Conservation (phyloP, 23 tunicate species). For the Ascidia mentula region DNA sequence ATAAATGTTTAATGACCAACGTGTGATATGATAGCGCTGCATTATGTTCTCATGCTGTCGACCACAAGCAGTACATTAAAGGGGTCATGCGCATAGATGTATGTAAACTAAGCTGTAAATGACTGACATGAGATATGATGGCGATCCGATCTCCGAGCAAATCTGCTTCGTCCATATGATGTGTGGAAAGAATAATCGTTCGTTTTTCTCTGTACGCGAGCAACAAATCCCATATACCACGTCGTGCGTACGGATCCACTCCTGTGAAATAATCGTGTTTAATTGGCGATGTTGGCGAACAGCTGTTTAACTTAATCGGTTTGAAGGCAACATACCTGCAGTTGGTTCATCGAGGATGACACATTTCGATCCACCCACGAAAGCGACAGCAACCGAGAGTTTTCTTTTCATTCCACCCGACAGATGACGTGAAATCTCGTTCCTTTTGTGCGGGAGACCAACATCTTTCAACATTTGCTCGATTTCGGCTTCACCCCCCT, state of each 20-base stretch:
- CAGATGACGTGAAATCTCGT: constrained; percentile 58
- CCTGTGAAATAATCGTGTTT: constrained; percentile 49
- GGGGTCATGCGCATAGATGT: too few relatives aligned
- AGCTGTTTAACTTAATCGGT: too few relatives aligned
- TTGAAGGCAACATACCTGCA: constrained; percentile 73
- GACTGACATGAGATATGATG: constrained; percentile 74
- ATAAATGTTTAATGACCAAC: too few relatives aligned
- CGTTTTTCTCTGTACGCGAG: constrained; percentile 61
- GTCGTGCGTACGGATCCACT: constrained; percentile 98
- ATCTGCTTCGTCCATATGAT: constrained; percentile 99
- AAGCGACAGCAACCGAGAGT: constrained; percentile 97
- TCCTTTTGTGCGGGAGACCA: constrained; percentile 66
- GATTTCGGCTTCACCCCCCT: constrained; percentile 37
- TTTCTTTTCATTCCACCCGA: constrained; percentile 99
- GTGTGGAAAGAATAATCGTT: constrained; percentile 93
- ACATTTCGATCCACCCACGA: constrained; percentile 91
- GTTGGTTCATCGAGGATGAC: constrained; percentile 98
- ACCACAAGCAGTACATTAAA: too few relatives aligned
- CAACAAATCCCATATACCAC: constrained; percentile 98
- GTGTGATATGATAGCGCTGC: too few relatives aligned
- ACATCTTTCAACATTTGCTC: constrained; percentile 73
- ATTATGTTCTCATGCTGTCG: too few relatives aligned
- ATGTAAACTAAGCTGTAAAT: too few relatives aligned
- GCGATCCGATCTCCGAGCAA: constrained; percentile 97
- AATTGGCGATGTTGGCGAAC: too few relatives aligned